Base-by-base conservation (phyloP, 2,888 invertebrate species). In the Chironomus riparius region DNA sequence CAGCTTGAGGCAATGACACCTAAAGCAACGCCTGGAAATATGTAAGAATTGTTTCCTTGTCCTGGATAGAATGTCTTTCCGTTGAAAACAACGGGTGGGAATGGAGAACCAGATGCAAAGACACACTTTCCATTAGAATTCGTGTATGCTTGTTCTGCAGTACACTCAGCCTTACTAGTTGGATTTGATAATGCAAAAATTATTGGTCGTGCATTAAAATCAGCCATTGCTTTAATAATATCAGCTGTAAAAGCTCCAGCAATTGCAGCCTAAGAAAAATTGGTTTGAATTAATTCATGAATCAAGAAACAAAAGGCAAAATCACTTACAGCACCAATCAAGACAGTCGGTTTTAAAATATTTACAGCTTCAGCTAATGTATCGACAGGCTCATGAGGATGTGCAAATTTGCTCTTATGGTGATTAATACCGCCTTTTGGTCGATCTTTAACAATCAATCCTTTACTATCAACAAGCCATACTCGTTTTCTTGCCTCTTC, bases 131-230 rank as follows among this genome's bases (percentile, higher is more conserved):
- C 98, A 78, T 94, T 89, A 0, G 98, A 97, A 81, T 91, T 85
- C 61, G 84, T 88, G 85, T 98, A 99, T 3, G 98, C 98, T 80
- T 95, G 89, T 83, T 97, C 95, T n/a, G 99, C 99, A n/a, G 99
- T 98, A 83, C 99, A 99, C 85, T 99, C 99, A 0, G 99, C 97
- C 86, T 97, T 97, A 84, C 90, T 90, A 76, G 99, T 99, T 76
- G 99, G 99, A 87, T 99, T 99, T 82, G 98, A 98, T 69, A 99
- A 88, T 12, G 99, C 98, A 85, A 99, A 99, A 80, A 99, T 94
- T 78, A 99, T 91, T 2, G 99, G 99, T 75, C 87, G 87, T 22
- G 91, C 88, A 85, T 96, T 95, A 82, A 90, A 87, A 73, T 86
- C 86, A 13, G 88, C 95, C 98, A 99, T 97, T 81, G 89, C 88